Conservation (phyloP, 2,797 vertebrate genomes). For the Rhinogobio ventralis region DNA sequence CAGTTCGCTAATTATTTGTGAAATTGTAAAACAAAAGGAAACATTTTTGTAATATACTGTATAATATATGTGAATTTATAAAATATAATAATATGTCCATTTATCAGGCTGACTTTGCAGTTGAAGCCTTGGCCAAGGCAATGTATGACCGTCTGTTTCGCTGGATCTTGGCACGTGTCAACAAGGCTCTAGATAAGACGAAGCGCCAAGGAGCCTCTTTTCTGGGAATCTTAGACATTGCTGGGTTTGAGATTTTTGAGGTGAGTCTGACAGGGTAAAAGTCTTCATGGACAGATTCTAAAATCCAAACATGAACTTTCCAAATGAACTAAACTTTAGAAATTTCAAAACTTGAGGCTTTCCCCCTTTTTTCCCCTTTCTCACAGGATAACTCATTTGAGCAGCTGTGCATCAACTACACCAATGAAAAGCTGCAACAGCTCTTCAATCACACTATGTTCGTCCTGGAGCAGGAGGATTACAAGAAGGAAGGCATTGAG, state of each 20-base stretch:
- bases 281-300: not conserved
- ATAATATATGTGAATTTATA: not conserved
- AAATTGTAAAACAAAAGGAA: not conserved
- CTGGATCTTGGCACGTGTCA: constrained; percentile 91
- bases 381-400: constrained; percentile 92
- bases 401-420: constrained; percentile 95
- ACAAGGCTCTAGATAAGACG: constrained; percentile 96
- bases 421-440: constrained; percentile 94
- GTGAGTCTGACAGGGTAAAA: constrained; percentile 66
- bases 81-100: not conserved
- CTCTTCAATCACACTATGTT: constrained; percentile 98
- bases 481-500: constrained; percentile 92
- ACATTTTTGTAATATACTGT: not conserved
- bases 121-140: constrained; percentile 94
- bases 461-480: constrained; percentile 93
- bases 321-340: too few species aligned
- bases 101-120: constrained; percentile 91
- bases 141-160: constrained; percentile 94
- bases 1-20: not conserved
- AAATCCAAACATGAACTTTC: not conserved
- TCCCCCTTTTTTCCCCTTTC: not conserved
- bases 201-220: constrained; percentile 96
- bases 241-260: constrained; percentile 98
- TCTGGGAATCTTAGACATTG: constrained; percentile 96
- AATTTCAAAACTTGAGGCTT: not conserved